Conservation (phyloP, 2,113 vertebrate species). For the Tragulus kanchil region DNA sequence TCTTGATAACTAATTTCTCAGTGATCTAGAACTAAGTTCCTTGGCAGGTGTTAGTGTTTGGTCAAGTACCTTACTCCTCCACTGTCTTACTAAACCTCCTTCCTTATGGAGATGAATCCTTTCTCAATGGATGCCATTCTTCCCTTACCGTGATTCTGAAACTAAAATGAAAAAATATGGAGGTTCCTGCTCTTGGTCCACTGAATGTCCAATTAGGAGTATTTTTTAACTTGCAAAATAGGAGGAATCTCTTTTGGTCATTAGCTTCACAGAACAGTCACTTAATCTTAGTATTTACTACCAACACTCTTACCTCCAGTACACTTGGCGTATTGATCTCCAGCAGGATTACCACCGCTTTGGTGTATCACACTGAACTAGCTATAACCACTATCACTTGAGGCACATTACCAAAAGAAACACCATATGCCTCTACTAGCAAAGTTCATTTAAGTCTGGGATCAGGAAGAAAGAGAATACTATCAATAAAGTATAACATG, state of each 20-base stretch:
- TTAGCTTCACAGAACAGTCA: slow-evolving; percentile 22
- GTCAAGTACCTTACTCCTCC: neutral
- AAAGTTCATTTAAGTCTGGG: slow-evolving; percentile 19
- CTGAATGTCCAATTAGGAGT: neutral
- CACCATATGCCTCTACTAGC: neutral
- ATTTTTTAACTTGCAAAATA: slow-evolving; percentile 55
- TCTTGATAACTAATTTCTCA: slow-evolving; percentile 34
- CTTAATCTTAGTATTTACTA: slow-evolving; percentile 47
- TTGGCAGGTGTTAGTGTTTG: slow-evolving; percentile 18
- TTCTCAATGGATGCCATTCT: neutral
- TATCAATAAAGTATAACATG: slow-evolving; percentile 15
- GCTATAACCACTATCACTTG: neutral
- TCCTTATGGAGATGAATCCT: neutral
- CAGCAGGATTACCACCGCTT: neutral
- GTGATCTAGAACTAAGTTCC: slow-evolving; percentile 35
- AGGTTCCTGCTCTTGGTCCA: neutral
- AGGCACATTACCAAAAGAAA: slow-evolving; percentile 42
- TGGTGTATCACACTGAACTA: neutral
- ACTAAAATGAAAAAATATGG: neutral
- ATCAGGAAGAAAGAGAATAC: slow-evolving; percentile 20
- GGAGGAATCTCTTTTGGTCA: slow-evolving; percentile 43
- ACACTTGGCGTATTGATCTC: neutral
- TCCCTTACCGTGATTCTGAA: slow-evolving; percentile 34
- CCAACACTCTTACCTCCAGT: neutral
- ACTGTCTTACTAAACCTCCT: slow-evolving; percentile 48